phyloP scores from a whole-genome alignment of 2,797 vertebrate genomes.

The Falco columbarius region DNA sequence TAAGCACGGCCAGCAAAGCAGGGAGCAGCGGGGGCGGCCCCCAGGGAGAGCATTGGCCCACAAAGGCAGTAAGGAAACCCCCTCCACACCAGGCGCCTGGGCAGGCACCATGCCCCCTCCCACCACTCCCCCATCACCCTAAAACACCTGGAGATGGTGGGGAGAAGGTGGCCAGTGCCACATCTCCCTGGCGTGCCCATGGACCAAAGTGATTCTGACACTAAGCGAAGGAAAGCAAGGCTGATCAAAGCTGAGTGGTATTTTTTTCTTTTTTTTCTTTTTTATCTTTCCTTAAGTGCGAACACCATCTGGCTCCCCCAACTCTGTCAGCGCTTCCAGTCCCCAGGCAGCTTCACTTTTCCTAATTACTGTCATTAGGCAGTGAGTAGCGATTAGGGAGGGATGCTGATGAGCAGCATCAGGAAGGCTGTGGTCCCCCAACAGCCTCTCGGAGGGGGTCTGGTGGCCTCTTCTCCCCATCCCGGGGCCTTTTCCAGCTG shows the following conservation, averaged over 20 bases:
- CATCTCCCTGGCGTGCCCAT: background rate
- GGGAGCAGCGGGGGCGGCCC: background rate
- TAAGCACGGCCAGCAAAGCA: background rate
- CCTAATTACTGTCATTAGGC: constrained; percentile 75
- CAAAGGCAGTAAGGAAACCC: background rate
- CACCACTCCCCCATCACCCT: background rate
- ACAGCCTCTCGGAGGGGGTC: background rate
- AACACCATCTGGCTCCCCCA: constrained; percentile 73
- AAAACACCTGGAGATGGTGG: background rate
- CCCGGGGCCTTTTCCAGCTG: background rate
- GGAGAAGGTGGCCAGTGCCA: background rate
- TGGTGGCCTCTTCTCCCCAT: background rate
- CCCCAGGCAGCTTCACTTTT: constrained; percentile 66
- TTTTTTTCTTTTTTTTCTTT: background rate
- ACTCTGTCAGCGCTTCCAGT: constrained; percentile 64
- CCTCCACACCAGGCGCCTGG: fast-evolving
- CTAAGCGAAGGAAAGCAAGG: constrained; percentile 1
- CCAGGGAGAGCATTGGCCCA: background rate
- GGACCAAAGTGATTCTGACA: background rate
- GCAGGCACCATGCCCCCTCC: background rate
- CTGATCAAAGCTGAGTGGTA: background rate
- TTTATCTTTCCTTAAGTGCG: constrained; percentile 54
- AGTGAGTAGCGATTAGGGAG: constrained; percentile 64
- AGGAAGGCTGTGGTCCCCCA: constrained; percentile 24
- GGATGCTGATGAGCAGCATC: constrained; percentile 58